A percentile compares a stretch with the other conserved stretches of the same genome.
Evolutionary conservation across 1,140 invertebrate genomes (phyloP).

Genomic region (Ladona fulva): DNA sequence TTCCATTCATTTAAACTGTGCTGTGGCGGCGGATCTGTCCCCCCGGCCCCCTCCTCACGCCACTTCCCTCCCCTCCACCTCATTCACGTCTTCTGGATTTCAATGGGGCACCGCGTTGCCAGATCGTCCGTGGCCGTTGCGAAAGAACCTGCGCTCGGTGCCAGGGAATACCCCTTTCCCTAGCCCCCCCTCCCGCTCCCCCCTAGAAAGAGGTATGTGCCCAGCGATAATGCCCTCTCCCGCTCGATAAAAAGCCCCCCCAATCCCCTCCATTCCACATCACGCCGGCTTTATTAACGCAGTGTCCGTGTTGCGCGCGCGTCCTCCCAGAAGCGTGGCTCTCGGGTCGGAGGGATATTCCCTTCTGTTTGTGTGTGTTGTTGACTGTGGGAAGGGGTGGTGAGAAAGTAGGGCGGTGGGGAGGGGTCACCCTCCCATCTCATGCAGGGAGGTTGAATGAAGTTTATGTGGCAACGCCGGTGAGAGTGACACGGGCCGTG

Average conservation of each 20-base stretch:
- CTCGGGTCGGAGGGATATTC: no score
- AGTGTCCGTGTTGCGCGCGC: neutral
- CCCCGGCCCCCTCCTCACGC: neutral
- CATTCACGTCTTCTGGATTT: neutral
- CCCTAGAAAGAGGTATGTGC: neutral
- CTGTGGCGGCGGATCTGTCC: neutral
- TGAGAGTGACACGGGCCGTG: neutral
- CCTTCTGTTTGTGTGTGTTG: neutral
- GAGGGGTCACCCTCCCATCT: neutral
- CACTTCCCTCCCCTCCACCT: neutral
- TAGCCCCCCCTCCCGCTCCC: neutral
- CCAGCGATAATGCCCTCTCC: neutral
- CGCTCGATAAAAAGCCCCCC: neutral
- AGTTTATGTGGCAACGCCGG: neutral
- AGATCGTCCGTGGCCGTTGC: neutral
- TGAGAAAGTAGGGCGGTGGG: neutral
- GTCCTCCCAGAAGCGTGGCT: neutral
- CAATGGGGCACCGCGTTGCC: neutral
- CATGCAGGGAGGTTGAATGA: neutral
- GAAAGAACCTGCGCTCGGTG: neutral
- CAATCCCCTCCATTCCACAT: neutral
- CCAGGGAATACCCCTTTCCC: neutral
- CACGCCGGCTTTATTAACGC: neutral
- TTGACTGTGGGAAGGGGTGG: neutral
- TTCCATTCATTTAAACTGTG: neutral